Evolutionary conservation across 2,888 invertebrate genomes (phyloP), one percentile per base, ranked within the genome.

Genomic region (Mesoligia furuncula): DNA sequence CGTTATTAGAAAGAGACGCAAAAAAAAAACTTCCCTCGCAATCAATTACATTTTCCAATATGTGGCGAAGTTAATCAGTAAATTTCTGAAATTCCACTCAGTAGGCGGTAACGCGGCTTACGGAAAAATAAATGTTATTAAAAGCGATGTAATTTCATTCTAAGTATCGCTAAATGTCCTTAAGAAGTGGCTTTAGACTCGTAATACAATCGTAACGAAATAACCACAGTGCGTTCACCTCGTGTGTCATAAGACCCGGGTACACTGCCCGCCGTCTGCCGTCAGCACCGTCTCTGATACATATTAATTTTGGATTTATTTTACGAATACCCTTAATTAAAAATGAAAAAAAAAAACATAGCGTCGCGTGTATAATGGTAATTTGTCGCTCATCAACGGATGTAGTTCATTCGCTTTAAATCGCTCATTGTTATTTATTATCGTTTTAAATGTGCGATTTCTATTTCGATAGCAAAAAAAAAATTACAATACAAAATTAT

Each of bases 191-290:
- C 77, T 81, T 77, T 66, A 70, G 77, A 74, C 84, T 77, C 75
- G 81, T 83, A 84, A 85, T 68, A 88, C 80, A 84, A 85, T 84
- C 88, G 83, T 83, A 88, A 87, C 86, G 75, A 89, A 89, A 86
- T 88, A 78, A 80, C 75, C 81, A n/a, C 72, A 79, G 87, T 83
- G 64, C 87, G 61, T 89, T 89, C 78, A 88, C 88, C 86, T 84
- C 86, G 68, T 78, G 81, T 86, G 64, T 79, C 81, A 79, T 88
- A 85, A 86, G 81, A 74, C 36, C 70, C 9, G 70, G 64, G 80
- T 76, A 87, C 85, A 86, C 87, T 68, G 76, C 66, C 83, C 77
- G 73, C 66, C 67, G 72, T 48, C 39, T 68, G 83, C 80, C 77
- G 67, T 62, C n/a, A 39, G 8, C 24, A n/a, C 54, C n/a, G 69